Percentiles rank a stretch among this genome's conserved stretches.
Evolutionary conservation across 1,140 invertebrate species (phyloP).

Genomic region (Leguminivora glycinivorella): DNA sequence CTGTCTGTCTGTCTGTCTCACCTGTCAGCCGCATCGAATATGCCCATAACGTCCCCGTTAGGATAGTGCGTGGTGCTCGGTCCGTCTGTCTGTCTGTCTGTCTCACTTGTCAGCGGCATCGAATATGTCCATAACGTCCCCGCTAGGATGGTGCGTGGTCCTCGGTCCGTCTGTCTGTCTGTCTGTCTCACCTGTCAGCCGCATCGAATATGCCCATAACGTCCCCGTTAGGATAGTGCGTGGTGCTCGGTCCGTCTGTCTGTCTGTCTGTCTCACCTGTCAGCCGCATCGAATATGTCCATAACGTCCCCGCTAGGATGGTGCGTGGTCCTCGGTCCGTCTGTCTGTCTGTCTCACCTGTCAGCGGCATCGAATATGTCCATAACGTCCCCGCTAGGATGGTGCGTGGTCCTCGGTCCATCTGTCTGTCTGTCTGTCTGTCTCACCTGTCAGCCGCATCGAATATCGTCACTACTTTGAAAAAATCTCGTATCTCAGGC

Average conservation of each 20-base stretch:
- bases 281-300: not conserved
- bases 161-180: not conserved
- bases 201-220: constrained; percentile 98
- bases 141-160: not conserved
- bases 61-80: not conserved
- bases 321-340: not conserved
- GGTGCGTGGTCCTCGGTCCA: not conserved
- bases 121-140: constrained; percentile 90
- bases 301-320: too few species aligned
- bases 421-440: not conserved
- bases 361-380: constrained; percentile 98
- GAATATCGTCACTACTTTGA: too few species aligned
- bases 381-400: constrained; percentile 76
- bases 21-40: not conserved
- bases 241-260: not conserved
- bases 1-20: not conserved
- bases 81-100: not conserved
- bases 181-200: constrained; percentile 87
- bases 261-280: not conserved
- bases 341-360: constrained; percentile 79
- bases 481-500: too few species aligned
- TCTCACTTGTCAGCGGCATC: constrained; percentile 95
- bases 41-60: too few species aligned
- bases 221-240: constrained; percentile 91
- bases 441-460: constrained; percentile 95